Conservation (phyloP, 1,140 invertebrate species). For the Ips nitidus region DNA sequence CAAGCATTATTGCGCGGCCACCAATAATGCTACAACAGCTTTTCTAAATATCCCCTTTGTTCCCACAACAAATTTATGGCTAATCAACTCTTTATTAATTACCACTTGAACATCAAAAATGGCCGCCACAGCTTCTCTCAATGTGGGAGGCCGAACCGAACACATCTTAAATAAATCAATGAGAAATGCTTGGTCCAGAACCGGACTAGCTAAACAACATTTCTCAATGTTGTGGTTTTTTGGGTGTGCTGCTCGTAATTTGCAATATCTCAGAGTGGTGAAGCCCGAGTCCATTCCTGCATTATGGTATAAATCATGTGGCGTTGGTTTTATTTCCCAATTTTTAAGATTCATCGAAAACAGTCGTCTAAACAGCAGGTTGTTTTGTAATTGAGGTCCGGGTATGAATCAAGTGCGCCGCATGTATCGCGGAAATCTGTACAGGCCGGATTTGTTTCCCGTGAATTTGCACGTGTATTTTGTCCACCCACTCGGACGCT, state of each 20-base stretch:
- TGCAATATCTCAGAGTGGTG: no score
- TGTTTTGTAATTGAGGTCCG: constrained; percentile 25
- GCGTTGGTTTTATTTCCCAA: constrained; percentile 10
- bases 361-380: constrained; percentile 28
- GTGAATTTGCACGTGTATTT: neutral
- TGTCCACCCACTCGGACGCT: neutral
- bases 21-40: no score
- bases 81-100: constrained; percentile 36
- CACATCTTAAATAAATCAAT: constrained; percentile 37
- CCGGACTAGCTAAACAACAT: neutral
- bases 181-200: constrained; percentile 19
- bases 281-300: neutral
- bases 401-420: constrained; percentile 20
- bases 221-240: no score
- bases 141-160: constrained; percentile 33
- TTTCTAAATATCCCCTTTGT: constrained; percentile 8
- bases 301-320: neutral
- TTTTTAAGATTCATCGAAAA: constrained; percentile 30
- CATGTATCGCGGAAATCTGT: neutral
- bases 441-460: neutral
- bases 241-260: no score
- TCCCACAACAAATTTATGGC: constrained; percentile 30
- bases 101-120: constrained; percentile 34
- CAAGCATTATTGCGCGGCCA: no score
- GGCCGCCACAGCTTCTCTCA: constrained; percentile 36